These are phyloP conservation scores for Brachyhypopomus occidentalis DNA, from an alignment of 2,113 vertebrate species.

Conservation along the genomic window DNA sequence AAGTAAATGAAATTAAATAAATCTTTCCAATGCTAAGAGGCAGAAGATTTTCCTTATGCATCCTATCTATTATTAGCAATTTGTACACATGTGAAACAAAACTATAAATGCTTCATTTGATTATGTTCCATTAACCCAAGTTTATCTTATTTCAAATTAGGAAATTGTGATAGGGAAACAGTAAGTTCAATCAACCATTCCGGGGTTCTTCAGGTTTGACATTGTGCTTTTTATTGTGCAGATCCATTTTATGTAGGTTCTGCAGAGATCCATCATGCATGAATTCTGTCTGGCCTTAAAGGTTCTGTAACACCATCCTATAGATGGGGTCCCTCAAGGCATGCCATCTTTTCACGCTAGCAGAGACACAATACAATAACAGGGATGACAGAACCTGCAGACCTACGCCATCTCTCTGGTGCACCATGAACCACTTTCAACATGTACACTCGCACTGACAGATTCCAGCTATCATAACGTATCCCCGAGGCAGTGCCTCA, in stretches of 20 bases:
- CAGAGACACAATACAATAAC: too few species aligned
- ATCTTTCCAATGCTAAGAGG: constrained; percentile 3
- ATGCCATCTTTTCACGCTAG: background rate
- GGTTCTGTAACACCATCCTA: background rate
- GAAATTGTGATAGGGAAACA: background rate
- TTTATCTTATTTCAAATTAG: background rate
- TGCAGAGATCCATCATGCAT: too few species aligned
- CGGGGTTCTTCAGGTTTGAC: too few species aligned
- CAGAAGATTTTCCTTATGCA: constrained; percentile 13
- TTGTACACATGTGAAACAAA: background rate
- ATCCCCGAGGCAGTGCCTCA: background rate
- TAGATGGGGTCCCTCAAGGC: background rate
- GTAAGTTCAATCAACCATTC: background rate
- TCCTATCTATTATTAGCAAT: background rate
- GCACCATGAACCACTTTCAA: background rate
- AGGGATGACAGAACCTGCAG: constrained; percentile 10
- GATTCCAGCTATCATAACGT: constrained; percentile 1
- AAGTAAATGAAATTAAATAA: background rate
- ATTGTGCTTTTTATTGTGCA: too few species aligned
- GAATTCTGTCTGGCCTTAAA: background rate
- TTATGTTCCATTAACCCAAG: background rate
- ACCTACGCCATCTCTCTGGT: background rate
- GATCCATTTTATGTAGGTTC: too few species aligned
- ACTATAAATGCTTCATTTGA: constrained; percentile 10
- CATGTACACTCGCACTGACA: constrained; percentile 4